These are phyloP conservation scores for Ricordea florida DNA, from an alignment of 92 coral and sea anemone genomes.

Conservation along the genomic window DNA sequence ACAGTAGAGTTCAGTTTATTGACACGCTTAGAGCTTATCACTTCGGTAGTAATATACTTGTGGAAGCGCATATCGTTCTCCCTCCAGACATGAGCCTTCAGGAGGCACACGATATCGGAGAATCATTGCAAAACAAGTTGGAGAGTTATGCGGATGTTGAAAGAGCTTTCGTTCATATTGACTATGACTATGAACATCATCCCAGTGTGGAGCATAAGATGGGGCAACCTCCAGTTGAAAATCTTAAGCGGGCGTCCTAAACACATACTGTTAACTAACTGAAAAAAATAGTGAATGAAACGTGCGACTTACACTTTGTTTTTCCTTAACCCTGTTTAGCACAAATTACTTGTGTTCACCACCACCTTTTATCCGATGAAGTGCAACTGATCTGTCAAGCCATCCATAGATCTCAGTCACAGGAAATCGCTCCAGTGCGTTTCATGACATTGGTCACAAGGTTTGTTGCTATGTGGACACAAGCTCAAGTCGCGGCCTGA, in stretches of 20 bases:
- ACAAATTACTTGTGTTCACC: constrained; percentile 20
- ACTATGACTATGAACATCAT: constrained; percentile 93
- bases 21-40: constrained; percentile 96
- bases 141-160: constrained; percentile 83
- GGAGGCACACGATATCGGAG: constrained; percentile 98
- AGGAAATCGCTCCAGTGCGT: constrained; percentile 22
- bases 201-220: constrained; percentile 82
- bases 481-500: constrained; percentile 25
- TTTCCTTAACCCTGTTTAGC: constrained; percentile 9
- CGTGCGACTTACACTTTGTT: no score
- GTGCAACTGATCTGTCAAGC: constrained; percentile 33
- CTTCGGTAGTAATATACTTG: constrained; percentile 86
- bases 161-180: constrained; percentile 97
- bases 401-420: constrained; percentile 11
- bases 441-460: not conserved
- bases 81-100: constrained; percentile 79
- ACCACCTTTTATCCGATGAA: constrained; percentile 24
- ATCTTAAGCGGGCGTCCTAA: no score
- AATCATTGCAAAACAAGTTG: constrained; percentile 87
- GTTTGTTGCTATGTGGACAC: constrained; percentile 21
- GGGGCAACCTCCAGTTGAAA: no score
- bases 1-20: constrained; percentile 80
- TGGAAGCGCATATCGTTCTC: constrained; percentile 95
- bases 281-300: no score
- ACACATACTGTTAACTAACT: no score